These are phyloP conservation scores for Mimachlamys varia DNA, from an alignment of 2,888 invertebrate species.

Conservation along the genomic window DNA sequence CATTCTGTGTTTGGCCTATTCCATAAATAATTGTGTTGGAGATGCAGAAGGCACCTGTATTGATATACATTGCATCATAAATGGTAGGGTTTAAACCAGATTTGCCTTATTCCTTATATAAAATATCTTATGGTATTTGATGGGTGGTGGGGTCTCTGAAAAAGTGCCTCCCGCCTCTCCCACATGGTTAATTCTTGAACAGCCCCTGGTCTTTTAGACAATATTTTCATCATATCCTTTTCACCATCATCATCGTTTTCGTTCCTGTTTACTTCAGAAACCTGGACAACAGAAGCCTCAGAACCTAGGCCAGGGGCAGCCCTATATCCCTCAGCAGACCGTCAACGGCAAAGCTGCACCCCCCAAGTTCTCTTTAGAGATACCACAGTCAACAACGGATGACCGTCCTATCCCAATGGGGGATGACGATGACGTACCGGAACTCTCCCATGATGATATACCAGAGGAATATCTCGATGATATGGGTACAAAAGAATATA, in stretches of 20 bases:
- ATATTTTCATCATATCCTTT: background rate
- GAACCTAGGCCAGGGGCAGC: background rate
- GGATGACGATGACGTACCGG: constrained; percentile 66
- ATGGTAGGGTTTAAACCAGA: too few species aligned
- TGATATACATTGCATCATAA: too few species aligned
- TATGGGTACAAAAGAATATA: constrained; percentile 38
- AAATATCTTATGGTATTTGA: too few species aligned
- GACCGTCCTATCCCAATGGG: constrained; percentile 59
- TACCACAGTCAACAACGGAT: background rate
- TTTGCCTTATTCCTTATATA: too few species aligned
- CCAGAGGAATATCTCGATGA: constrained; percentile 51
- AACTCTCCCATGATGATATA: constrained; percentile 53
- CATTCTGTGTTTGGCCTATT: too few species aligned
- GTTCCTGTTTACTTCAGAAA: background rate
- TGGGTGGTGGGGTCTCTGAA: too few species aligned
- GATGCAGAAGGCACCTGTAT: too few species aligned
- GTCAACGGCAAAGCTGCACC: background rate
- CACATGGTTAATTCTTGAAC: too few species aligned
- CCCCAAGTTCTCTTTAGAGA: background rate
- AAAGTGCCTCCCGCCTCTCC: too few species aligned
- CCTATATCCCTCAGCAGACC: background rate
- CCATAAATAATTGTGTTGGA: too few species aligned
- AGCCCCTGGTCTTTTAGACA: too few species aligned
- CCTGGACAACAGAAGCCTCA: background rate
- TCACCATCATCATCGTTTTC: background rate